Base-by-base conservation (phyloP, 92 coral and sea anemone species). In the Epizoanthus fatuus region DNA sequence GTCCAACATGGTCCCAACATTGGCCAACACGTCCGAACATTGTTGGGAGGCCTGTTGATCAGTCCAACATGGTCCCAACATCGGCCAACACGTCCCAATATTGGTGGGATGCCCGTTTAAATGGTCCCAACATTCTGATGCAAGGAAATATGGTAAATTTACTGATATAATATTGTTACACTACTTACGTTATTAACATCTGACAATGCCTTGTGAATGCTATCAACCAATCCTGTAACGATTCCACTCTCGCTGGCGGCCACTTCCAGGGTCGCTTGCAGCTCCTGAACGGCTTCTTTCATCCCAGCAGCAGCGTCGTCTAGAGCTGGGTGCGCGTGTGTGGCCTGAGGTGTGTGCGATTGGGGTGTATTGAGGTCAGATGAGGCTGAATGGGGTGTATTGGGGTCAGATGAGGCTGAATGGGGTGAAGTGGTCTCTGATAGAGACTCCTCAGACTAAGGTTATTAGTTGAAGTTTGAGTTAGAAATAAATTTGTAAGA, bases 221-320 rank as follows among this genome's bases (percentile, higher is more conserved):
- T 95, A 81, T 97, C 99, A 13, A 97, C 96, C 72, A 97, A 83
- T n/a, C 99, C 99, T 15, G 98, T 91, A n/a, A 97, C 98, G 4
- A 94, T 94, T 8, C 99, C 99, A 10, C 94, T 78, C 60, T 97
- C 99, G 42, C 98, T 90, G 4, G 99, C 98, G 4, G 93, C 98
- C 75, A 95, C 95, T 56, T 97, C 98, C 39, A 95, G 84, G 11
- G 99, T 95, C 13, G 84, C 91, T 7, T 82, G 91, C 78, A 97
- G 89, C 56, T 97, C 99, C 69, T 88, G 80, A 2, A 97, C 94
- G 0, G 99, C 98, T 74, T 97, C 99, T 22, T 90, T 86, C 99
- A 97, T 97, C 64, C 90, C 92, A 47, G 85, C 92, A 4, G 99
- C 97, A 4, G 99, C 98, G 42, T 95, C 98, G 55, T 95, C 93